Evolutionary conservation across 2,797 vertebrate genomes (phyloP), one percentile per base, ranked within the genome.

Genomic region (Gastrophryne carolinensis): DNA sequence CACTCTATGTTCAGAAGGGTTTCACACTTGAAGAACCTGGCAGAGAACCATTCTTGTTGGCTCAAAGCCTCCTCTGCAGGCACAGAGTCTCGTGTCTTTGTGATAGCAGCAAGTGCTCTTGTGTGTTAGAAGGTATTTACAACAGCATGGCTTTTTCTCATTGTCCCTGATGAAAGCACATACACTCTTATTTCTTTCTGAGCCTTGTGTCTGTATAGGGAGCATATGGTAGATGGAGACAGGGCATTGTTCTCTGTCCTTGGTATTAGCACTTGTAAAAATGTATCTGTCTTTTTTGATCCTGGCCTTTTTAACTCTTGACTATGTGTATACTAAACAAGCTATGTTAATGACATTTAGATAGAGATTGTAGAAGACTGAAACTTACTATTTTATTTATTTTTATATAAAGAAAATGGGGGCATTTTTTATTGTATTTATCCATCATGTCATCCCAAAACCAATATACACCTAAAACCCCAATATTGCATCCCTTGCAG

Each of bases 101-200:
- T 69, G 26, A 39, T 69, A 12, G 4, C 7, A 37, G 35, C 44
- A 19, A 23, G 35, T 37, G 12, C 37, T 57, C 53, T 32, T 44
- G 35, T 21, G 26, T 30, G 35, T 57, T 58, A 57, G 58, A 47
- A 57, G 67, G 67, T 70, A 53, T 70, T 53, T 19, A 50, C 47
- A 70, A 32, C 67, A 58, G 67, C 67, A 34, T 19, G 34, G 21
- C 30, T 9, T 56, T 23, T 54, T 29, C 65, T 41, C 26, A 54
- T 68, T 68, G 65, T 68, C 35, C 65, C 50, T 64, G 62, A 65
- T 50, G 44, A 65, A 65, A 65, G 62, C 21, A 30, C 30, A 35
- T 26, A 49, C 37, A 52, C 49, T 54, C 61, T 17, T n/a, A n/a
- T n/a, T n/a, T 47, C 50, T 54, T 54, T n/a, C 65, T 39, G 50